Conservation (phyloP, 2,888 invertebrate species). For the Schizaphis graminum region DNA sequence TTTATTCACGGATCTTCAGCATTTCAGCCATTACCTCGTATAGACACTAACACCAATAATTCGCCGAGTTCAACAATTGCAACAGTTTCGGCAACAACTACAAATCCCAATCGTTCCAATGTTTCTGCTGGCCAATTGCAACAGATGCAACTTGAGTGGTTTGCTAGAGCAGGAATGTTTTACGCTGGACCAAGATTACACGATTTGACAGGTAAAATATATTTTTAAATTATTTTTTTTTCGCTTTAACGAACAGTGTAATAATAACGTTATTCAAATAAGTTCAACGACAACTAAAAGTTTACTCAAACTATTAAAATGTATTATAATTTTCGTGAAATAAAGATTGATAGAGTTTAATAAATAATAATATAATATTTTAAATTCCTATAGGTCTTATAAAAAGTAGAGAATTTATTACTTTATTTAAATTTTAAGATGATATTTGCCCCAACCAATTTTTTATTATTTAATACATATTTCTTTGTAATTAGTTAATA, state of each 20-base stretch:
- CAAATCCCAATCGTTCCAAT: slow-evolving; percentile 45
- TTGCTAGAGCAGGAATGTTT: slow-evolving; percentile 92
- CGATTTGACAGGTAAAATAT: slow-evolving; percentile 80
- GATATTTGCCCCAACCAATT: too few species aligned
- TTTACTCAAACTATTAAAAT: not conserved
- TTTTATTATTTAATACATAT: not conserved
- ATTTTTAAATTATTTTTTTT: not conserved
- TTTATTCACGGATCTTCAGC: slow-evolving; percentile 69
- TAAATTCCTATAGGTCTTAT: not conserved
- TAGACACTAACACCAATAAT: slow-evolving; percentile 53
- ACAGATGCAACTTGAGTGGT: slow-evolving; percentile 89
- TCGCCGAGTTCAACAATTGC: slow-evolving; percentile 69
- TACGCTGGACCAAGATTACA: slow-evolving; percentile 84
- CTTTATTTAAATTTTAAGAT: not conserved
- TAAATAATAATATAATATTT: not conserved
- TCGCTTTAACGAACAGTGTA: not conserved
- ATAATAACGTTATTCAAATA: not conserved
- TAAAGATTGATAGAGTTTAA: not conserved
- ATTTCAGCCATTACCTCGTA: slow-evolving; percentile 65
- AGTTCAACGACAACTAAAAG: not conserved
- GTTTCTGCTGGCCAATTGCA: slow-evolving; percentile 75
- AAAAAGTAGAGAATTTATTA: not conserved
- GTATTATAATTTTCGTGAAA: not conserved
- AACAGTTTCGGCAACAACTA: slow-evolving; percentile 58
- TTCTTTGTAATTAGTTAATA: not conserved